phyloP scores from a whole-genome alignment of 2,797 vertebrate genomes.

The Sparus aurata region DNA sequence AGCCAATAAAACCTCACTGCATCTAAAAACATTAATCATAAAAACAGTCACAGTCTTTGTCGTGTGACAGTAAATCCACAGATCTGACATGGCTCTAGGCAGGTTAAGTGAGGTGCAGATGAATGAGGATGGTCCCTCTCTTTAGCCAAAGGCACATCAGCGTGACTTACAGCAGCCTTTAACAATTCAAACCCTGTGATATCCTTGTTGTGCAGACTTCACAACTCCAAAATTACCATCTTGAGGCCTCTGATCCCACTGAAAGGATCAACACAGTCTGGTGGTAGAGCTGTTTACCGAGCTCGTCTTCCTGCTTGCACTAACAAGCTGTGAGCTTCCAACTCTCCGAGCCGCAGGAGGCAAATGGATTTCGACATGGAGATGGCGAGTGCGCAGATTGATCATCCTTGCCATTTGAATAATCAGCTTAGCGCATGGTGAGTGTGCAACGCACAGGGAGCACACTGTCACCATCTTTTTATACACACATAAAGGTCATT shows the following conservation, averaged over 20 bases:
- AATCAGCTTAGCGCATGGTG: constrained; percentile 56
- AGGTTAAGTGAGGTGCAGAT: constrained; percentile 40
- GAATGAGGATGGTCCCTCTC: constrained; percentile 3
- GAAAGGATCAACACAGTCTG: constrained; percentile 33
- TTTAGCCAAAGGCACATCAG: constrained; percentile 1
- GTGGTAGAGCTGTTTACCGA: constrained; percentile 13
- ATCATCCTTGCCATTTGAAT: constrained; percentile 67
- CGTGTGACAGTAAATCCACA: constrained; percentile 30
- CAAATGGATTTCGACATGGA: constrained; percentile 45
- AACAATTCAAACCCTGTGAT: constrained; percentile 47
- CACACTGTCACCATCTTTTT: constrained; percentile 27
- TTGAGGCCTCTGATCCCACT: constrained; percentile 24
- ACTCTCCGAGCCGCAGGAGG: constrained; percentile 40
- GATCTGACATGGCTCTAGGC: constrained; percentile 2
- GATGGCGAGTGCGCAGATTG: constrained; percentile 43
- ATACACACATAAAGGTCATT: constrained; percentile 55
- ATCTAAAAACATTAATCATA: constrained; percentile 15
- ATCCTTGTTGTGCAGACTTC: constrained; percentile 33
- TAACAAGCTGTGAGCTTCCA: constrained; percentile 39
- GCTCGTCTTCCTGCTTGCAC: constrained; percentile 8
- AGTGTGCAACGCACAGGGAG: constrained; percentile 27
- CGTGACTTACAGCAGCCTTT: constrained; percentile 39
- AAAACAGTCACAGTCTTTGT: constrained; percentile 23
- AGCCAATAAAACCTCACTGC: constrained; percentile 42
- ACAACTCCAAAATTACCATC: constrained; percentile 24